phyloP scores from a whole-genome alignment of 2,113 vertebrate species.

The Erinaceus europaeus region DNA sequence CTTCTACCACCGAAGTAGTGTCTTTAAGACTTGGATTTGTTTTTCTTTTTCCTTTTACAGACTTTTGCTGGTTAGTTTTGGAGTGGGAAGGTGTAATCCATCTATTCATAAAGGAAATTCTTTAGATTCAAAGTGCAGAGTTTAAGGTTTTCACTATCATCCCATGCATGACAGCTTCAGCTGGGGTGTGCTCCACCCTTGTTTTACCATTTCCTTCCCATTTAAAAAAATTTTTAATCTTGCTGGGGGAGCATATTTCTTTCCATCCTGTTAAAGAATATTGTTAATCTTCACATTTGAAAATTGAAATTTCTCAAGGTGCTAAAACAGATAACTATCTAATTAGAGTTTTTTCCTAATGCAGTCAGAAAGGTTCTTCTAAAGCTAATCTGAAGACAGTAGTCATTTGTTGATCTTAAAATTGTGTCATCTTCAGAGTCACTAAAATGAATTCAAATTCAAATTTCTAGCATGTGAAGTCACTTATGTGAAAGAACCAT shows the following conservation, averaged over 20 bases:
- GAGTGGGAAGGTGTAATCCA: background rate
- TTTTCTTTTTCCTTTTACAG: background rate
- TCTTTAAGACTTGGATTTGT: background rate
- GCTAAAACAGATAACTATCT: background rate
- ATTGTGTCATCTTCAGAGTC: background rate
- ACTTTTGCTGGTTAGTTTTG: background rate
- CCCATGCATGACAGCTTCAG: background rate
- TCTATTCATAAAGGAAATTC: background rate
- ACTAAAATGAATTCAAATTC: background rate
- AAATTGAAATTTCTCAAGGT: background rate
- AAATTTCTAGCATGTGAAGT: background rate
- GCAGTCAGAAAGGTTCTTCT: background rate
- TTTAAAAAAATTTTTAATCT: background rate
- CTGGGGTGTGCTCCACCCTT: background rate
- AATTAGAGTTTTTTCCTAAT: background rate
- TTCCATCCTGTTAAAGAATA: slow-evolving; percentile 10
- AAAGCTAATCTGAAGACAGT: background rate
- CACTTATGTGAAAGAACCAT: background rate
- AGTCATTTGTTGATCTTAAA: background rate
- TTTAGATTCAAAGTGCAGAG: background rate
- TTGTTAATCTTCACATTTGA: background rate
- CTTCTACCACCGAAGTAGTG: background rate
- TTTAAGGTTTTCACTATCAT: background rate
- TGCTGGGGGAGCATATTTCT: background rate
- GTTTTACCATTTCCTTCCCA: background rate